Base-by-base conservation (phyloP, 1,140 invertebrate species). In the Ostrea edulis region DNA sequence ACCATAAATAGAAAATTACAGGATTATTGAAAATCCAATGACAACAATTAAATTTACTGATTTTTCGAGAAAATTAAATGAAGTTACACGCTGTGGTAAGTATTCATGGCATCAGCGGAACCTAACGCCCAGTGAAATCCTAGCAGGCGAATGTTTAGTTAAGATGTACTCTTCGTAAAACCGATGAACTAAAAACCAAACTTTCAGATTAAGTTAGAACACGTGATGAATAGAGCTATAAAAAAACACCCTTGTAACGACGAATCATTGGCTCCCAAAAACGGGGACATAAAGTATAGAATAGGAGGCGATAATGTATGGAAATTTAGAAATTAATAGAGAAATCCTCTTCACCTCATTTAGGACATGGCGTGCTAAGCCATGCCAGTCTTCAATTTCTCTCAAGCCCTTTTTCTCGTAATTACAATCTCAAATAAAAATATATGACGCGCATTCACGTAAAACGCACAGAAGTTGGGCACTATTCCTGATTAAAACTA, bases 371-470 rank as follows among this genome's bases (percentile, higher is more conserved):
- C 68, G 68, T 71, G 68, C 12, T 29, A 29, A 25, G 11, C 12
- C 22, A 25, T 14, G 25, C 22, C 29, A 29, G 8, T 9, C 22
- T 29, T 71, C 68, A 71, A 71, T 25, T 29, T 71, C 68, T 71
- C 68, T 8, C 68, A 71, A 71, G 68, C 68, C 68, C 68, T 22
- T 71, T 58, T n/a, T 71, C 68, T 71, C 68, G 25, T 71, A 71
- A 71, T 71, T 71, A 29, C 25, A 71, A 22, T 35, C 68, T 71
- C 22, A 35, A 71, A 71, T 71, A 71, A 71, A 25, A 71, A 25
- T 71, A 71, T 71, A 71, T 71, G 68, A 71, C 25, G 68, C 68
- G 68, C 68, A 25, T 71, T 71, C 68, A 71, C 68, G 68, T 71
- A 29, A 71, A 71, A 71, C 22, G 68, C 9, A 71, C 68, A 17